Evolutionary conservation across 2,797 vertebrate species (phyloP).

Genomic region (Potorous gilbertii): DNA sequence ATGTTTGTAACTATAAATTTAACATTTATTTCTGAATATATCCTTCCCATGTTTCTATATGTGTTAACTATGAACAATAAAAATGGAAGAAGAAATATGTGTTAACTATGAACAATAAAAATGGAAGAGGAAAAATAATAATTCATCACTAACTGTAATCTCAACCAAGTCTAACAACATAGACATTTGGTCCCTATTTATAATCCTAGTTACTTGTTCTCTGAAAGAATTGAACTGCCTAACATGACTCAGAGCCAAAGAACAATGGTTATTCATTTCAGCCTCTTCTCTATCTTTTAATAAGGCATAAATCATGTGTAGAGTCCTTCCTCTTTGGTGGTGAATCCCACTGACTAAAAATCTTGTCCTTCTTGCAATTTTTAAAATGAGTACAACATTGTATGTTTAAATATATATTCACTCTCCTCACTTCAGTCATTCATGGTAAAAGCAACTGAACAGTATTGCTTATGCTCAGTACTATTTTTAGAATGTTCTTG

Average conservation of each 20-base stretch:
- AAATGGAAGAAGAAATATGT: not conserved
- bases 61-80: not conserved
- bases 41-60: not conserved
- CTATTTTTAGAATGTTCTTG: not conserved
- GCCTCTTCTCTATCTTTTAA: not conserved
- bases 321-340: not conserved
- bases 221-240: not conserved
- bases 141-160: not conserved
- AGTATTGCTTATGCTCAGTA: not conserved
- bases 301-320: not conserved
- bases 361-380: not conserved
- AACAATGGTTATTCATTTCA: not conserved
- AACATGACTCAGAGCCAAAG: not conserved
- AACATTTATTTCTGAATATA: not conserved
- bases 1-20: not conserved
- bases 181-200: not conserved
- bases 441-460: not conserved
- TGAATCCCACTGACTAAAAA: not conserved
- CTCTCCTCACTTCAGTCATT: not conserved
- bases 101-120: not conserved
- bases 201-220: not conserved
- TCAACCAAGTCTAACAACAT: not conserved
- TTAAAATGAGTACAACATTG: not conserved
- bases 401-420: not conserved
- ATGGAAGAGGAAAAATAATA: not conserved